Percentiles rank a stretch among this genome's conserved stretches.
These are phyloP conservation scores for Athene noctua DNA, from an alignment of 2,113 vertebrate species.

Conservation along the genomic window DNA sequence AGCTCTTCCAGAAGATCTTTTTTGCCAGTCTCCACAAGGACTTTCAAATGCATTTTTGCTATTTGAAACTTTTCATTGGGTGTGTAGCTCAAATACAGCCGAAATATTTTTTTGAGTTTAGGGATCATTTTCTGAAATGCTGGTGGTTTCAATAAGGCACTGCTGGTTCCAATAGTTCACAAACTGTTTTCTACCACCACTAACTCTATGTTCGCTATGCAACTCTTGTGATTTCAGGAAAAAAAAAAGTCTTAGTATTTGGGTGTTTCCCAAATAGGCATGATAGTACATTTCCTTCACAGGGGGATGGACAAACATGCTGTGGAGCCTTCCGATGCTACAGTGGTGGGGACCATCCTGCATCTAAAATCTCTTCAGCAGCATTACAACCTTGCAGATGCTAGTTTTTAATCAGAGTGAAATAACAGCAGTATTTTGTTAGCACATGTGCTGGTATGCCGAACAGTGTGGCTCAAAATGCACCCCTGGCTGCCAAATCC, in stretches of 20 bases:
- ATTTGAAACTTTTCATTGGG: not conserved
- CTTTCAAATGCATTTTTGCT: not conserved
- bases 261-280: not conserved
- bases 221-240: not conserved
- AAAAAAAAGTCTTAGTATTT: not conserved
- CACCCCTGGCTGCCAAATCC: not conserved
- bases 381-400: not conserved
- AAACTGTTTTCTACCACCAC: not conserved
- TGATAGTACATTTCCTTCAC: not conserved
- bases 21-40: not conserved
- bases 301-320: not conserved
- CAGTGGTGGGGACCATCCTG: not conserved
- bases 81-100: fast-evolving
- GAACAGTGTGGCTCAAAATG: not conserved
- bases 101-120: not conserved
- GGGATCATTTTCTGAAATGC: not conserved
- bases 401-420: not conserved
- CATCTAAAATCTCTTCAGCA: not conserved
- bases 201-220: not conserved
- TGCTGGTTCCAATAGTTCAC: not conserved
- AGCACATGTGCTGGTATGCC: not conserved
- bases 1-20: not conserved
- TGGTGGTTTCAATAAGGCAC: not conserved
- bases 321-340: not conserved
- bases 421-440: not conserved